These are phyloP conservation scores for Tenodera sinensis DNA, from an alignment of 2,888 invertebrate species.

Conservation along the genomic window DNA sequence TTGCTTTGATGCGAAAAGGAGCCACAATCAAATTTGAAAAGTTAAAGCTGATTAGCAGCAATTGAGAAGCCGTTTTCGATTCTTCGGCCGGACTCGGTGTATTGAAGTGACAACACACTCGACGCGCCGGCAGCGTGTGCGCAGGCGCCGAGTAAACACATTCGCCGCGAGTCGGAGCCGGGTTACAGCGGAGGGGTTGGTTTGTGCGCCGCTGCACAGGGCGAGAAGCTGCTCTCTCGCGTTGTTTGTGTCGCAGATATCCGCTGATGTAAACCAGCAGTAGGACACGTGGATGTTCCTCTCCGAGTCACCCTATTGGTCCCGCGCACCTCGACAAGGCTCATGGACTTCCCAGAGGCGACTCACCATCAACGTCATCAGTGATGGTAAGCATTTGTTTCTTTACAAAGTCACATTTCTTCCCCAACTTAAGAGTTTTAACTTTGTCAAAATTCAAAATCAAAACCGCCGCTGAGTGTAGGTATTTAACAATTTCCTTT, in stretches of 20 bases:
- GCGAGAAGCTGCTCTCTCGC: not conserved
- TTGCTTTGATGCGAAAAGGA: not conserved
- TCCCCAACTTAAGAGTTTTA: too few relatives aligned
- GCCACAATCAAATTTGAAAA: not conserved
- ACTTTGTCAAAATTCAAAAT: too few relatives aligned
- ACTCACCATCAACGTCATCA: conserved; percentile 35
- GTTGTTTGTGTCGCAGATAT: conserved; percentile 15
- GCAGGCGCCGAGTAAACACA: not conserved
- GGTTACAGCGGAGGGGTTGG: not conserved
- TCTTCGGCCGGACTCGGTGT: not conserved
- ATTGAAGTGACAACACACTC: not conserved
- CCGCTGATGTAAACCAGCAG: not conserved
- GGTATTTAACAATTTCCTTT: too few relatives aligned
- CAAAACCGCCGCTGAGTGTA: too few relatives aligned
- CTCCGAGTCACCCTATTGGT: conserved; percentile 35
- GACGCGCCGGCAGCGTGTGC: not conserved
- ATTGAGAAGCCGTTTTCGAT: not conserved
- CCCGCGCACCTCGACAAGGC: conserved; percentile 32
- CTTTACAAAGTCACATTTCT: not conserved
- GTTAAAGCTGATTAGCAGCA: not conserved
- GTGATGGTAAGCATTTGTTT: conserved; percentile 32
- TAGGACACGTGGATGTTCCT: conserved; percentile 31
- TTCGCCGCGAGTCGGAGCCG: not conserved
- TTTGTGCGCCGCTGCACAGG: not conserved
- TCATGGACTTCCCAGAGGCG: conserved; percentile 29